These are phyloP conservation scores for Gymnogyps californianus DNA, from an alignment of 2,113 vertebrate genomes.

Conservation along the genomic window DNA sequence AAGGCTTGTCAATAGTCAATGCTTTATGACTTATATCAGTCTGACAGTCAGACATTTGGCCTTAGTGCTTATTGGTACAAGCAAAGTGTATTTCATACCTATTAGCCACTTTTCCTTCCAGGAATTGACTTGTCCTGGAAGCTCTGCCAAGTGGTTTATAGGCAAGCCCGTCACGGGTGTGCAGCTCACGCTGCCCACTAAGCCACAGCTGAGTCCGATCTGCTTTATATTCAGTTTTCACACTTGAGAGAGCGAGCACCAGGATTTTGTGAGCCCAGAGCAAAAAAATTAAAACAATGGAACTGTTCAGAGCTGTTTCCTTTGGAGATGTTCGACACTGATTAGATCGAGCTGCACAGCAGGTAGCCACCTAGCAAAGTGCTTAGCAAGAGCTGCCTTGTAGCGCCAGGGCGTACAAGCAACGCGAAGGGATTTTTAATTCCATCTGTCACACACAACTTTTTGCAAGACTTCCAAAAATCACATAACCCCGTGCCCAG, in stretches of 20 bases:
- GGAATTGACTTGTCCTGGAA: not conserved
- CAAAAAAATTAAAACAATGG: slow-evolving; percentile 8
- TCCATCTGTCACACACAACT: slow-evolving; percentile 30
- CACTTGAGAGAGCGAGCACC: not conserved
- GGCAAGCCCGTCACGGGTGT: not conserved
- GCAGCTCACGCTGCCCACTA: not conserved
- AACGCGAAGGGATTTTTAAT: not conserved
- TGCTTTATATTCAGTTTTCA: not conserved
- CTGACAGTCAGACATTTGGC: not conserved
- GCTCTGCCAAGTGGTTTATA: not conserved
- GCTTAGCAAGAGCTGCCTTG: not conserved
- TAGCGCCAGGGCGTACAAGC: not conserved
- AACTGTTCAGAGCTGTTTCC: slow-evolving; percentile 50
- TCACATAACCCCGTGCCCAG: slow-evolving; percentile 50
- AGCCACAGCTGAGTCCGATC: not conserved
- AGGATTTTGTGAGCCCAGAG: not conserved
- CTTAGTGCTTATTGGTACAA: not conserved
- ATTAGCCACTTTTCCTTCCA: not conserved
- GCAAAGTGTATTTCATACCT: not conserved
- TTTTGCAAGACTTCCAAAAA: slow-evolving; percentile 54
- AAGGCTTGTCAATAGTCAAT: not conserved
- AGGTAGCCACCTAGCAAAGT: slow-evolving; percentile 52
- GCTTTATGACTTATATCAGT: not conserved
- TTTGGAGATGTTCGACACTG: not conserved
- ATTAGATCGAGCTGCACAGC: slow-evolving; percentile 59